Percentiles rank a stretch among this genome's conserved stretches.
These are phyloP conservation scores for Cassiopea xamachana DNA, from an alignment of 30 jellyfish, hydroid and myxozoan genomes.

Conservation along the genomic window DNA sequence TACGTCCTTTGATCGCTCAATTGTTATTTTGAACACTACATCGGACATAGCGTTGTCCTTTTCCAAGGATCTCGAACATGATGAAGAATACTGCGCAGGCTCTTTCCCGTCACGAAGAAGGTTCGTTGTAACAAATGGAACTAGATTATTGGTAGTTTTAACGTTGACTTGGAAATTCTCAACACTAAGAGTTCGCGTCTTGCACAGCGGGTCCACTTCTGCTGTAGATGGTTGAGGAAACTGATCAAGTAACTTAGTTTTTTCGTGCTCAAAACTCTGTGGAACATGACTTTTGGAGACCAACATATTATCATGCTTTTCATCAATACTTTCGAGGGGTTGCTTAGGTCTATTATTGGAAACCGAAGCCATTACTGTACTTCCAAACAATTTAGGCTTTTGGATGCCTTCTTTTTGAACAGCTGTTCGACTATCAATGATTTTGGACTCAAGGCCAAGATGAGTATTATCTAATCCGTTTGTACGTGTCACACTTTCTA, in stretches of 20 bases:
- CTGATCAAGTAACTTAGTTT: neutral
- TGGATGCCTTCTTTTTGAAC: neutral
- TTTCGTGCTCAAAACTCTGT: neutral
- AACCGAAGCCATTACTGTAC: neutral
- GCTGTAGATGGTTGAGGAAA: neutral
- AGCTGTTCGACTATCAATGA: too few species aligned
- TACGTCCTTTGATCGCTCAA: conserved; percentile 8
- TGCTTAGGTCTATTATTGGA: neutral
- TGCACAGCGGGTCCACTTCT: neutral
- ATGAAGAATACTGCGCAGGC: neutral
- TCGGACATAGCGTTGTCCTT: neutral
- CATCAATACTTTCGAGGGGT: neutral
- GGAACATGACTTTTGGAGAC: neutral
- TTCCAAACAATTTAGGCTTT: neutral
- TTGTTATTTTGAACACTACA: conserved; percentile 27
- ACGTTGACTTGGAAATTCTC: conserved; percentile 49
- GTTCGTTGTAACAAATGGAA: conserved; percentile 15
- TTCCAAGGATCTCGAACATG: neutral
- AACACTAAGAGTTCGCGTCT: neutral
- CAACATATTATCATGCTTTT: neutral
- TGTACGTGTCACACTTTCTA: too few species aligned
- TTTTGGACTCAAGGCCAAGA: too few species aligned
- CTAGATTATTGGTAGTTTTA: conserved; percentile 15
- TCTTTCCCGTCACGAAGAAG: neutral
- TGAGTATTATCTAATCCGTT: too few species aligned